Conservation (phyloP, 2,888 invertebrate species). For the Cantharis flavilabris region DNA sequence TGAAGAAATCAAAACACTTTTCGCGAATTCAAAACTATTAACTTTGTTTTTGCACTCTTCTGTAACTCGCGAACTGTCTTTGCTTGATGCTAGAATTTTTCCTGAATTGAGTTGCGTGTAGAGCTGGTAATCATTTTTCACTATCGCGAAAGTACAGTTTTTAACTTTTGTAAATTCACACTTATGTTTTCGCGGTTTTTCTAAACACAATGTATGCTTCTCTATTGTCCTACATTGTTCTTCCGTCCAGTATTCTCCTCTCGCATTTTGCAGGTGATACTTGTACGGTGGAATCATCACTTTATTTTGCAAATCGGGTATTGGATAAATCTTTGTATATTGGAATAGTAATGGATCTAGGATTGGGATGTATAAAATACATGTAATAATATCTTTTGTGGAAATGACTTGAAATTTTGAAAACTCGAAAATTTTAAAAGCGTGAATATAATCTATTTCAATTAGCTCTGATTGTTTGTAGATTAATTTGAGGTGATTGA, state of each 20-base stretch:
- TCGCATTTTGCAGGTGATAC: slow-evolving; percentile 1
- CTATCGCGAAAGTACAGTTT: no score
- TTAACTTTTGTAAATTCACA: no score
- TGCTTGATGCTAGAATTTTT: no score
- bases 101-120: no score
- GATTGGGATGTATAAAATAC: slow-evolving; percentile 16
- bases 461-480: slow-evolving; percentile 24
- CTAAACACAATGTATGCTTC: no score
- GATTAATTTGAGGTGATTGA: slow-evolving; percentile 16
- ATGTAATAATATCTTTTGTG: background rate
- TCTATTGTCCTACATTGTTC: slow-evolving; percentile 1
- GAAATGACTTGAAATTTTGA: background rate
- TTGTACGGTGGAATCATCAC: slow-evolving; percentile 13
- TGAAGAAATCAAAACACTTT: no score
- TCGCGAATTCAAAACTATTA: no score
- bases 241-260: slow-evolving; percentile 17
- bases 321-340: slow-evolving; percentile 15
- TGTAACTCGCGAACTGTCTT: no score
- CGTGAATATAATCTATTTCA: slow-evolving; percentile 15
- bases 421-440: slow-evolving; percentile 6
- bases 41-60: no score
- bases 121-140: no score
- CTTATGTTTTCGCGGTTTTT: no score
- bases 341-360: background rate
- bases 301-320: slow-evolving; percentile 2